Evolutionary conservation across 2,888 invertebrate genomes (phyloP).

Genomic region (Pocota personata): DNA sequence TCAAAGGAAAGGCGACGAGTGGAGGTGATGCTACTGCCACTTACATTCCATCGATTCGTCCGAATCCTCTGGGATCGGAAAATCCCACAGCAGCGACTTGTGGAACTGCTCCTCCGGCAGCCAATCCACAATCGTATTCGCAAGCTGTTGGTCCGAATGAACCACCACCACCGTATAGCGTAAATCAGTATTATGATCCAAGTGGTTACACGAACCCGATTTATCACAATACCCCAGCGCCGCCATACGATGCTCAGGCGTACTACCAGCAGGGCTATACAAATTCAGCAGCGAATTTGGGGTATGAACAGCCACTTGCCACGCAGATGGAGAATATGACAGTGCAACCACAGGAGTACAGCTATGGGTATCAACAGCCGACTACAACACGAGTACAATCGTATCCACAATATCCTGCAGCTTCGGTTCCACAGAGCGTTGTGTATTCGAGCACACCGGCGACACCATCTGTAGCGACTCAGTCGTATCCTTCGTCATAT

Average conservation of each 20-base stretch:
- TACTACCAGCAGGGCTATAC: conserved; percentile 47
- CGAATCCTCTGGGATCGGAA: conserved; percentile 89
- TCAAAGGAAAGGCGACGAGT: conserved; percentile 84
- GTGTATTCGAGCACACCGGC: conserved; percentile 53
- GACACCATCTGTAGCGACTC: conserved; percentile 62
- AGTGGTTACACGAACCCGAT: conserved; percentile 81
- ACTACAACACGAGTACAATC: neutral
- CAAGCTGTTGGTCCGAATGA: conserved; percentile 80
- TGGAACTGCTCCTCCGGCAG: conserved; percentile 46
- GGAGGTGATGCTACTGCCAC: conserved; percentile 79
- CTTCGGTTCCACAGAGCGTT: conserved; percentile 36
- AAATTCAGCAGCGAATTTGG: neutral
- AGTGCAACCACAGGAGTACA: conserved; percentile 74
- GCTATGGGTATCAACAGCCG: conserved; percentile 34
- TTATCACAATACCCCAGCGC: conserved; percentile 80
- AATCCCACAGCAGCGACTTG: conserved; percentile 80
- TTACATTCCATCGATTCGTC: conserved; percentile 86
- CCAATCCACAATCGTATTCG: conserved; percentile 45
- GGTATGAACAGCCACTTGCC: conserved; percentile 70
- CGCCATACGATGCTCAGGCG: conserved; percentile 77
- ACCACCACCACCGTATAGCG: conserved; percentile 80
- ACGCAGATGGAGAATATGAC: conserved; percentile 77
- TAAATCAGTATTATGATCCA: conserved; percentile 78
- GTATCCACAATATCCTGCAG: conserved; percentile 20
- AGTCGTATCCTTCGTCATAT: neutral